These are phyloP conservation scores for Nephrotoma appendiculata DNA, from an alignment of 2,888 invertebrate species.

Conservation along the genomic window DNA sequence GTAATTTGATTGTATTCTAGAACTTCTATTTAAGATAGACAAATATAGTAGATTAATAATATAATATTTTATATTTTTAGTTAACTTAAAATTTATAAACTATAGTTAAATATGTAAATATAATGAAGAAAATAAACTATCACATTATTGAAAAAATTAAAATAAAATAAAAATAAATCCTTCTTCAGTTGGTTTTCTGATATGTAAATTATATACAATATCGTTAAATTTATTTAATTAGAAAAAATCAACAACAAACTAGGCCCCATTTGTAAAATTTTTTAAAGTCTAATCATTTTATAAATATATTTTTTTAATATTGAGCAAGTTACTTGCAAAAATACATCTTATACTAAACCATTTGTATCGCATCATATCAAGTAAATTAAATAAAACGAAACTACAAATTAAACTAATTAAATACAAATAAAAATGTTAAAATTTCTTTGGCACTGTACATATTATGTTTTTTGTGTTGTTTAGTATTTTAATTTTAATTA, in stretches of 20 bases:
- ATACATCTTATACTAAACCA: not conserved
- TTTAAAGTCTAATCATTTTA: not conserved
- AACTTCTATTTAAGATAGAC: not conserved
- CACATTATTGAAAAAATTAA: not conserved
- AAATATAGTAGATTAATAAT: not conserved
- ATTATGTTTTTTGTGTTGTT: not conserved
- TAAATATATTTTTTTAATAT: not conserved
- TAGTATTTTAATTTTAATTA: not conserved
- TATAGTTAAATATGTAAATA: not conserved
- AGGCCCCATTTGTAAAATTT: not conserved
- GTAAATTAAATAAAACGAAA: not conserved
- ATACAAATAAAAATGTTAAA: not conserved
- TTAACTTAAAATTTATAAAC: not conserved
- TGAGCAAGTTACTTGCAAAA: not conserved
- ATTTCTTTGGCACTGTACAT: not conserved
- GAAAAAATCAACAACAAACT: not conserved
- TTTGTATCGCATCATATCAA: not conserved
- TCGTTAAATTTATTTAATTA: not conserved
- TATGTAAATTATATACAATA: not conserved
- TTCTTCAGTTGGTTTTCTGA: not conserved
- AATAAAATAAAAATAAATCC: not conserved
- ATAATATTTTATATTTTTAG: not conserved
- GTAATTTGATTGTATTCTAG: not conserved
- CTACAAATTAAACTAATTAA: not conserved
- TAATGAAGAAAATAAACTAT: not conserved